phyloP scores from a whole-genome alignment of 2,797 vertebrate species.

The Eulemur rubriventer region DNA sequence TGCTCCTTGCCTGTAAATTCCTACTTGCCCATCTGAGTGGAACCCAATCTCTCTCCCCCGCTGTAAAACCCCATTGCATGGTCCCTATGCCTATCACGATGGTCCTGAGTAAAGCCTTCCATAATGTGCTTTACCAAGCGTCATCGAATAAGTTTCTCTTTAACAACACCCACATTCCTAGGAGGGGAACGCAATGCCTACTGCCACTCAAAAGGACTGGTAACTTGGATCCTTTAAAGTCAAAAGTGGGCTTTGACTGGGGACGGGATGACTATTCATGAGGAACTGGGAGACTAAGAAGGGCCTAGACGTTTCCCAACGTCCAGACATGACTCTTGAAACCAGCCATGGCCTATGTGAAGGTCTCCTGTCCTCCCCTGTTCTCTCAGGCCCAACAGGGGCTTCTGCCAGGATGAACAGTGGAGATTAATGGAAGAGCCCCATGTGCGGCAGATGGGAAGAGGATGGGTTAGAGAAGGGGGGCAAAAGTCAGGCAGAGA shows the following conservation, averaged over 20 bases:
- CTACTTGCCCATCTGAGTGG: not conserved
- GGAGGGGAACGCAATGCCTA: not conserved
- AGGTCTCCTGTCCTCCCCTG: not conserved
- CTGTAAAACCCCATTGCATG: not conserved
- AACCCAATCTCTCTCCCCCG: not conserved
- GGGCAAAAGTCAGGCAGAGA: not conserved
- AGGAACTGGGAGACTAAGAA: not conserved
- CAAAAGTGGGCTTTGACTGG: not conserved
- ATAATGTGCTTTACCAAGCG: not conserved
- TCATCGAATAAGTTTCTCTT: not conserved
- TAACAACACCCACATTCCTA: not conserved
- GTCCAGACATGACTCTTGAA: not conserved
- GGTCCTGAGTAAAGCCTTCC: not conserved
- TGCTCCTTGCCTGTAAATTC: not conserved
- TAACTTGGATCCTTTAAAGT: not conserved
- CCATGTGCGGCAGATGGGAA: not conserved
- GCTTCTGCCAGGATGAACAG: not conserved
- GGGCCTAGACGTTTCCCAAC: not conserved
- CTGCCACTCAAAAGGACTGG: not conserved
- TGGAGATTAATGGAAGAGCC: not conserved
- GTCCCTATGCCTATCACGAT: not conserved
- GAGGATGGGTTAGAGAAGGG: not conserved
- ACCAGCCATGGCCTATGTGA: not conserved
- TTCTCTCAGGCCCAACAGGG: not conserved
- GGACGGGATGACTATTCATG: not conserved